These are phyloP conservation scores for Phalera bucephala DNA, from an alignment of 2,888 invertebrate genomes.

Conservation along the genomic window DNA sequence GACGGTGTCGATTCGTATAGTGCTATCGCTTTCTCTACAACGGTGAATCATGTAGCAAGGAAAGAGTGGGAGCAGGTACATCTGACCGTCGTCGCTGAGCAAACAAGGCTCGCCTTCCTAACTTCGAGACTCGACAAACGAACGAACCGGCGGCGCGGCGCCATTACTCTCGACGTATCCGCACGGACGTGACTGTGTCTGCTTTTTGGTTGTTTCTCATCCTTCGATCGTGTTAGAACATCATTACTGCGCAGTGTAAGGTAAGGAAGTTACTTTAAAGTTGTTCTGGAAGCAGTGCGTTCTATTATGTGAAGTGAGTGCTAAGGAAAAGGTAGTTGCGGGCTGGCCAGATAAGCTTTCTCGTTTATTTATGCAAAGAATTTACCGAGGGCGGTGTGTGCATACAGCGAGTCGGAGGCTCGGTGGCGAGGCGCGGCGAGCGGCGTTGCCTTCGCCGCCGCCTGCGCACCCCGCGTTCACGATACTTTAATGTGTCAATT, in stretches of 20 bases:
- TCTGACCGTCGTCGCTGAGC: constrained; percentile 66
- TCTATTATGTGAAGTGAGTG: constrained; percentile 60
- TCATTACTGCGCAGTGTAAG: constrained; percentile 80
- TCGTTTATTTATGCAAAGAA: constrained; percentile 80
- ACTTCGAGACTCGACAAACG: constrained; percentile 71
- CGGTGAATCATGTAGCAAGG: constrained; percentile 12
- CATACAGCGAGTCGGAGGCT: constrained; percentile 70
- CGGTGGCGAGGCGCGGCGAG: constrained; percentile 59
- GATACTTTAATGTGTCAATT: constrained; percentile 58
- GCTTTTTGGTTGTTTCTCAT: constrained; percentile 70
- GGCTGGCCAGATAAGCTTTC: constrained; percentile 63
- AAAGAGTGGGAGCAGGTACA: constrained; percentile 45
- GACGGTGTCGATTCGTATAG: constrained; percentile 32
- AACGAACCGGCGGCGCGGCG: constrained; percentile 63
- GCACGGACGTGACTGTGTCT: constrained; percentile 78
- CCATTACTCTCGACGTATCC: constrained; percentile 78
- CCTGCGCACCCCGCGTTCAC: constrained; percentile 63
- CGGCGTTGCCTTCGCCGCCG: constrained; percentile 71
- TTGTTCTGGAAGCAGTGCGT: constrained; percentile 69
- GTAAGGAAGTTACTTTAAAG: constrained; percentile 70
- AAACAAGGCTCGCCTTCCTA: constrained; percentile 80
- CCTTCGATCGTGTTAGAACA: constrained; percentile 76
- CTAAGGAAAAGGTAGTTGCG: constrained; percentile 43
- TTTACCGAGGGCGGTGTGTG: constrained; percentile 77
- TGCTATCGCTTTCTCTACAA: constrained; percentile 43